phyloP scores from a whole-genome alignment of 2,888 invertebrate genomes.

The Ichneumon xanthorius region DNA sequence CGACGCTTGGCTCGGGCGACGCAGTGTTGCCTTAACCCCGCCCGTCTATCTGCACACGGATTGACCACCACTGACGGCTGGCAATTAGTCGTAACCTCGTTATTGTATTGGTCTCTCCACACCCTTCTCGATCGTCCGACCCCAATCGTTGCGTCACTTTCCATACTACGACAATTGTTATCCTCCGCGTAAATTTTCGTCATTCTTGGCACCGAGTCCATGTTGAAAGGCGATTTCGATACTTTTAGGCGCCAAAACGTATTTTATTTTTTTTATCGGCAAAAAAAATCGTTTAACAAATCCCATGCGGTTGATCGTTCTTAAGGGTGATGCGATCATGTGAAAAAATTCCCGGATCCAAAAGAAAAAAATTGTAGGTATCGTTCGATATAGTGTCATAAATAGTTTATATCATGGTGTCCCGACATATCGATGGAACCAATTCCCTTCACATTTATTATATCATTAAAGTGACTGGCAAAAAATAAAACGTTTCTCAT shows the following conservation, averaged over 20 bases:
- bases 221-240: neutral
- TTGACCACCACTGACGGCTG: conserved; percentile 57
- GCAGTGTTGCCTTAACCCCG: conserved; percentile 48
- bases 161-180: conserved; percentile 1
- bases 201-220: neutral
- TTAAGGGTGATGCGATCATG: no score
- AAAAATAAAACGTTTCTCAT: no score
- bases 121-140: conserved; percentile 33
- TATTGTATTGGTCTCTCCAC: conserved; percentile 59
- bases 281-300: neutral
- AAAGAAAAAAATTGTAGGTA: no score
- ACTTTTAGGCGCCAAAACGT: neutral
- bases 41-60: conserved; percentile 16
- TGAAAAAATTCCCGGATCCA: no score
- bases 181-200: neutral
- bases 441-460: no score
- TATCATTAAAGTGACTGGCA: no score
- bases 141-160: conserved; percentile 1
- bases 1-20: conserved; percentile 26
- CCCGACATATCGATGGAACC: no score
- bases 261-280: no score
- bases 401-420: no score
- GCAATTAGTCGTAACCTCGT: conserved; percentile 65
- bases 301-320: no score
- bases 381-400: no score